A percentile compares a stretch with the other conserved stretches of the same genome.
phyloP scores from a whole-genome alignment of 1,140 invertebrate species.

The Acromyrmex echinatior region DNA sequence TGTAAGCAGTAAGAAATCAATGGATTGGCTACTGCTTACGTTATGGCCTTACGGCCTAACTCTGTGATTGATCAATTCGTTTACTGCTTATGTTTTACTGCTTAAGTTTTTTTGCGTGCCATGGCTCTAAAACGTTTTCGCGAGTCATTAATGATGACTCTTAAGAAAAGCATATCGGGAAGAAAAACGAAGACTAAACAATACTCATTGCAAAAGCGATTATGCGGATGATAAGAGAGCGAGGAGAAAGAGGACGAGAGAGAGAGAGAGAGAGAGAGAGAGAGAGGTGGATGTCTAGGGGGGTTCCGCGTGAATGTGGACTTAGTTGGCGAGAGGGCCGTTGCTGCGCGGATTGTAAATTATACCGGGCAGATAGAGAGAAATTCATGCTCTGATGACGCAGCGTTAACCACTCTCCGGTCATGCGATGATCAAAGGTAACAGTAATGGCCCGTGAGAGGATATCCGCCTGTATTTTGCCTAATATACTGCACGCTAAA shows the following conservation, averaged over 20 bases:
- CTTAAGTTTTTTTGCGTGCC: no score
- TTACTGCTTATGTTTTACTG: no score
- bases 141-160: background rate
- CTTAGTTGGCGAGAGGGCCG: slow-evolving; percentile 55
- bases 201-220: slow-evolving; percentile 17
- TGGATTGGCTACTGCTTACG: no score
- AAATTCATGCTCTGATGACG: slow-evolving; percentile 87
- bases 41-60: no score
- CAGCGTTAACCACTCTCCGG: slow-evolving; percentile 84
- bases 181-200: slow-evolving; percentile 39
- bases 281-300: slow-evolving; percentile 22
- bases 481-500: slow-evolving; percentile 86
- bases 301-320: slow-evolving; percentile 39
- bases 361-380: slow-evolving; percentile 84
- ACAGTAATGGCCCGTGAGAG: slow-evolving; percentile 86
- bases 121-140: background rate
- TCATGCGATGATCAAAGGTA: slow-evolving; percentile 86
- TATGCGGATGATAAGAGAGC: background rate
- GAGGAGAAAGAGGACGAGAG: slow-evolving; percentile 1
- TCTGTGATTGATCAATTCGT: no score
- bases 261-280: background rate
- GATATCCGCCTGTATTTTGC: slow-evolving; percentile 85
- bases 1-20: no score
- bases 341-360: slow-evolving; percentile 81
- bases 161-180: background rate